Base-by-base conservation (phyloP, 92 coral and sea anemone genomes). In the Phenganax subtilis region DNA sequence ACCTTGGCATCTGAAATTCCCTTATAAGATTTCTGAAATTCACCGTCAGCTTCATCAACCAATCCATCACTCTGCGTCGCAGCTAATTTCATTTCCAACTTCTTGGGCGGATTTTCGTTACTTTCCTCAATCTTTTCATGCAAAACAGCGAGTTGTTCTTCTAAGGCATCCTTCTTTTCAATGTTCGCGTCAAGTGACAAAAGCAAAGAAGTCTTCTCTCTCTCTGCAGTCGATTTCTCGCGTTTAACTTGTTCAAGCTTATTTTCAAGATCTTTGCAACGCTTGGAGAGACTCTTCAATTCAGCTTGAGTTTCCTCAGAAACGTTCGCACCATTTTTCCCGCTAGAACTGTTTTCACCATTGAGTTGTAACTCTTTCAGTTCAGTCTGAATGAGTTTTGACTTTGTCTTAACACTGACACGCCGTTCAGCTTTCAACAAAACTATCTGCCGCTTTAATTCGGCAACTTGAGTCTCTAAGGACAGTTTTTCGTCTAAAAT, bases 151-250 rank as follows among this genome's bases (percentile, higher is more conserved):
- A 92, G 83, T 85, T 92, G 99, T 75, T 87, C 86, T 71, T 96
- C 97, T 30, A 96, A 88, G n/a, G 92, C 73, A 25, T 96, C 96
- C 78, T 93, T 92, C 71, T 91, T 90, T 69, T 96, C 99, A 68
- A 96, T 88, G 71, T 92, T 97, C 65, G 92, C 93, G 70, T 88
- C 91, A 69, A 96, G 76, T 0, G 99, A 92, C 58, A 91, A 90
- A 31, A 96, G 80, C 58, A 96, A 78, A 82, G 96, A 96, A 10
- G 91, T 88, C 61, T 96, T 86, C 55, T 94, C 97, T 92, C 87
- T 65, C 73, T 91, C 85, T 44, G 89, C 72, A 57, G 81, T 88
- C 61, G 75, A 87, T 57, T 94, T 94, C 81, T 94, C 98, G 77
- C 87, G 89, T 71, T 92, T 90, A 16, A 90, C 89, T 66, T 85